These are phyloP conservation scores for Chelonia mydas DNA, from an alignment of 2,797 vertebrate genomes.

Conservation along the genomic window DNA sequence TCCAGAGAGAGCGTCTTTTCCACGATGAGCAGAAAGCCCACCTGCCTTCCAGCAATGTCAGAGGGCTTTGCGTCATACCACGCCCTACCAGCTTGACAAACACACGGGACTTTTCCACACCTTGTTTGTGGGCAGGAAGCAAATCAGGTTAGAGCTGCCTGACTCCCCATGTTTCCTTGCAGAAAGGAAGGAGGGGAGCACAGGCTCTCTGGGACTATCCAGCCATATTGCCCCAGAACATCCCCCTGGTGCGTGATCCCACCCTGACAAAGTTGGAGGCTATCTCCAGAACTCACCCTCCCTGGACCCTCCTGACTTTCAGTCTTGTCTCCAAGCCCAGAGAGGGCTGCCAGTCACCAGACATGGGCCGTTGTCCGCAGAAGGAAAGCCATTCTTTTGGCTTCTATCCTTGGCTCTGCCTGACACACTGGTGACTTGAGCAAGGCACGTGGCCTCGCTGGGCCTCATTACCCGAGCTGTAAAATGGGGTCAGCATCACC, in stretches of 20 bases:
- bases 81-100: neutral
- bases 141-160: neutral
- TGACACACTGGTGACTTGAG: neutral
- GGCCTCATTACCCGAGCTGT: neutral
- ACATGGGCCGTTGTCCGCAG: neutral
- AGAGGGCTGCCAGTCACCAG: neutral
- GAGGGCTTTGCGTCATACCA: neutral
- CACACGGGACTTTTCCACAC: neutral
- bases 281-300: neutral
- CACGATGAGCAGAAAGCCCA: neutral
- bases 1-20: neutral
- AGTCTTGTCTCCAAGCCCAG: neutral
- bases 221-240: neutral
- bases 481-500: neutral
- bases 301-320: neutral
- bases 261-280: neutral
- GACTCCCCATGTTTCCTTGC: neutral
- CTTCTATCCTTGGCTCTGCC: neutral
- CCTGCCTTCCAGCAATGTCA: neutral
- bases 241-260: no score
- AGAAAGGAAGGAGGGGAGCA: neutral
- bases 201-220: neutral
- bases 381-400: neutral
- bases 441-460: neutral
- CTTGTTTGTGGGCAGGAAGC: neutral